Base-by-base conservation (phyloP, 2,888 invertebrate genomes). In the Drosophila tripunctata region DNA sequence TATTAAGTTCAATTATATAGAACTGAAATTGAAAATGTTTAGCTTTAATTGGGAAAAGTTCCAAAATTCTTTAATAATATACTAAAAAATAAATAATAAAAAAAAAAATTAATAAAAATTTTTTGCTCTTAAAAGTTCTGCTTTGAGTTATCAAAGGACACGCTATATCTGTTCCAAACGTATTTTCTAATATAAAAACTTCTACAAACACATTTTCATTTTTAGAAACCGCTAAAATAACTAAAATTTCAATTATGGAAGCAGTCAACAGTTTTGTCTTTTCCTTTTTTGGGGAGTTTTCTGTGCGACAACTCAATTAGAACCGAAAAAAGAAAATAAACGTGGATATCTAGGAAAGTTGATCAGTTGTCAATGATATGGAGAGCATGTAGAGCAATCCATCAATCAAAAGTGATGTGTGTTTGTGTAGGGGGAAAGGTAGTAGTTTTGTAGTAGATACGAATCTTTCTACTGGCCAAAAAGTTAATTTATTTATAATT, bases 401-500 rank as follows among this genome's bases (percentile, higher is more conserved):
- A 89, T 89, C 74, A 88, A 90, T 89, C 89, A 89, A 78, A 67
- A 62, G 75, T 63, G 54, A 38, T 57, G 64, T 52, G 48, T 57
- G 27, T 44, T n/a, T n/a, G n/a, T n/a, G n/a, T 56, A 60, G 36
- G 27, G 44, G 22, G 10, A 21, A 27, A 40, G 66, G 55, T 36
- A 51, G 52, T 58, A 70, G 54, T 41, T 67, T 40, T 40, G 38
- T 75, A 65, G 36, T 44, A 67, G 81, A 81, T 86, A 62, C 35
- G 43, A 73, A 88, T 81, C 81, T 62, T 66, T 44, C 54, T 62
- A 57, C 68, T 86, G 67, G 55, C 67, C 80, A 82, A 87, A 83
- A 83, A 74, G 75, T 71, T 87, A 89, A 87, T 89, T 87, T 75
- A 84, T 72, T 87, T 87, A 87, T 87, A 87, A 87, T 87, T 86